phyloP scores from a whole-genome alignment of 2,888 invertebrate species.

The Axea sp. region DNA sequence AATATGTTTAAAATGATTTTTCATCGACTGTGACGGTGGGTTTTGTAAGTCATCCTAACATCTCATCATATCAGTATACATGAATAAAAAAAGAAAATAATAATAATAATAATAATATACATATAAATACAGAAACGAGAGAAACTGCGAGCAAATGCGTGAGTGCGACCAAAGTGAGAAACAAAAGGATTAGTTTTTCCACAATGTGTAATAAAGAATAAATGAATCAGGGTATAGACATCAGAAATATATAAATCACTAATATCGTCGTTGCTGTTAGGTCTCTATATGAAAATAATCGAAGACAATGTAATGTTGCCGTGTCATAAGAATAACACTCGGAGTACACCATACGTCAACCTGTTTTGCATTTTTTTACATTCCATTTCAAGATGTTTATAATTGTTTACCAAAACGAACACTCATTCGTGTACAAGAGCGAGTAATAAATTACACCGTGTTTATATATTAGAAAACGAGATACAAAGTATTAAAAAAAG shows the following conservation, averaged over 20 bases:
- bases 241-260: conserved; percentile 29
- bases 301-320: conserved; percentile 43
- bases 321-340: conserved; percentile 11
- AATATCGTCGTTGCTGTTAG: conserved; percentile 35
- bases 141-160: conserved; percentile 8
- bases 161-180: conserved; percentile 17
- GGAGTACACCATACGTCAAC: conserved; percentile 2
- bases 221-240: conserved; percentile 45
- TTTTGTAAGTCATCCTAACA: conserved; percentile 34
- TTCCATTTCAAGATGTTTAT: conserved; percentile 21
- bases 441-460: conserved; percentile 35
- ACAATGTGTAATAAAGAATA: conserved; percentile 41
- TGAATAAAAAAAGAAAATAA: not conserved
- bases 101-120: too few species aligned
- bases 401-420: conserved; percentile 19
- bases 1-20: not conserved
- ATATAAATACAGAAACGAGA: conserved; percentile 15
- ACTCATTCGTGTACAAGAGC: conserved; percentile 20
- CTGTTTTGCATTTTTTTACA: conserved; percentile 34
- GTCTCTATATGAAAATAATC: conserved; percentile 28
- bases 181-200: conserved; percentile 47
- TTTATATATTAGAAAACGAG: conserved; percentile 10
- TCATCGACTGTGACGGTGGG: not conserved
- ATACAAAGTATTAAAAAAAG: too few species aligned
- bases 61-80: conserved; percentile 34